Percentiles rank a stretch among this genome's conserved stretches.
Evolutionary conservation across 2,113 vertebrate genomes (phyloP).

Genomic region (Calyptomena viridis): DNA sequence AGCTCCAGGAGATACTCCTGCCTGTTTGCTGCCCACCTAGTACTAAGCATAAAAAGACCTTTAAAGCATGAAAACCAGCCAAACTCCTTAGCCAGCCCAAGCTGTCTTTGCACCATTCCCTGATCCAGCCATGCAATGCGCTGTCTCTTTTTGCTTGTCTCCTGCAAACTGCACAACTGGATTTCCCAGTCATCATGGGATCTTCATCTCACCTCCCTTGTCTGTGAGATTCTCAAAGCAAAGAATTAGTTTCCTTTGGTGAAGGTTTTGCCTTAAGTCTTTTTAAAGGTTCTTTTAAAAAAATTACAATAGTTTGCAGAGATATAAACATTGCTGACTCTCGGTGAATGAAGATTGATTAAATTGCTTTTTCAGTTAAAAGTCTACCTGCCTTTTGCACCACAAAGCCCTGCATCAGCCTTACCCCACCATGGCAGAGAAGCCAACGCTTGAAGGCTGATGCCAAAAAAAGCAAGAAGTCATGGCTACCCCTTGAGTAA

Average conservation of each 20-base stretch:
- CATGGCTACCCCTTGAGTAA: background rate
- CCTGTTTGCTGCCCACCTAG: background rate
- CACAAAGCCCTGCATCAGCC: background rate
- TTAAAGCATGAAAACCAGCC: background rate
- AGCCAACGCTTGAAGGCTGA: rapidly evolving
- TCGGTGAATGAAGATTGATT: background rate
- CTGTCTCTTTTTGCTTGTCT: background rate
- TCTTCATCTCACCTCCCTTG: background rate
- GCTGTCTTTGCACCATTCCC: background rate
- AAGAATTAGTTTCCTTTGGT: background rate
- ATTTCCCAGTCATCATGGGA: background rate
- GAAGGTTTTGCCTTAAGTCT: background rate
- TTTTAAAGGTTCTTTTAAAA: background rate
- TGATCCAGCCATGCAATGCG: rapidly evolving
- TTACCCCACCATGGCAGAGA: background rate
- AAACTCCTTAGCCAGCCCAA: background rate
- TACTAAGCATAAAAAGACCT: background rate
- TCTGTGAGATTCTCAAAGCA: background rate
- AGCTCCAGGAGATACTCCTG: background rate
- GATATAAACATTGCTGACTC: background rate
- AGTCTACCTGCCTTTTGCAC: background rate
- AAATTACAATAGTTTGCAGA: background rate
- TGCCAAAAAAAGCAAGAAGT: background rate
- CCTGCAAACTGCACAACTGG: background rate
- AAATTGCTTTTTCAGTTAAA: background rate